Evolutionary conservation across 2,888 invertebrate species (phyloP).

Genomic region (Synanthedon andrenaeformis): DNA sequence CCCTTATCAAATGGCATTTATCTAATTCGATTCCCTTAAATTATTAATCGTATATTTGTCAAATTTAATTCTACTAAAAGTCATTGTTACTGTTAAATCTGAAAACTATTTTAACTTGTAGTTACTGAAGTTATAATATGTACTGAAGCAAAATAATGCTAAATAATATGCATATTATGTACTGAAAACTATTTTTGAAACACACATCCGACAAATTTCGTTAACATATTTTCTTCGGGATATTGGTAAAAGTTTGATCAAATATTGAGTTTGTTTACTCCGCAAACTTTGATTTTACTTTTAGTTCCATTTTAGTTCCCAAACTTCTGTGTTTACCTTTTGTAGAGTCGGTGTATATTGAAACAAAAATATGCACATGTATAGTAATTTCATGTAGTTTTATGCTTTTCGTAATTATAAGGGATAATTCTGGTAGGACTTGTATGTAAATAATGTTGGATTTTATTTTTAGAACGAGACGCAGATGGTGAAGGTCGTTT

Average conservation of each 20-base stretch:
- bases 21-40: not conserved
- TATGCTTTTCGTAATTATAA: not conserved
- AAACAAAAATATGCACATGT: no score
- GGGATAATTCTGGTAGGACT: conserved; percentile 2
- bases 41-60: no score
- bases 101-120: no score
- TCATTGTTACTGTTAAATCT: no score
- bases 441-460: conserved; percentile 12
- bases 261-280: conserved; percentile 2
- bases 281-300: conserved; percentile 1
- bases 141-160: no score
- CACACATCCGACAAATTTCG: not conserved
- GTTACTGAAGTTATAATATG: no score
- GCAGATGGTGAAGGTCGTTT: conserved; percentile 56
- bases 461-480: conserved; percentile 49
- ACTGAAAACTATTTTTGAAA: no score
- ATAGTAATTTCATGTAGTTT: no score
- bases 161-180: no score
- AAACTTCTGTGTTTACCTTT: no score
- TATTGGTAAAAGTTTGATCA: not conserved
- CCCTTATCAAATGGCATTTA: conserved; percentile 6
- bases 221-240: not conserved
- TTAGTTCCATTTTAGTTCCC: not conserved
- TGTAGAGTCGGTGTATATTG: no score
- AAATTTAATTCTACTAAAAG: no score